Evolutionary conservation across 2,888 invertebrate genomes (phyloP).

Genomic region (Drosophila ezoana): DNA sequence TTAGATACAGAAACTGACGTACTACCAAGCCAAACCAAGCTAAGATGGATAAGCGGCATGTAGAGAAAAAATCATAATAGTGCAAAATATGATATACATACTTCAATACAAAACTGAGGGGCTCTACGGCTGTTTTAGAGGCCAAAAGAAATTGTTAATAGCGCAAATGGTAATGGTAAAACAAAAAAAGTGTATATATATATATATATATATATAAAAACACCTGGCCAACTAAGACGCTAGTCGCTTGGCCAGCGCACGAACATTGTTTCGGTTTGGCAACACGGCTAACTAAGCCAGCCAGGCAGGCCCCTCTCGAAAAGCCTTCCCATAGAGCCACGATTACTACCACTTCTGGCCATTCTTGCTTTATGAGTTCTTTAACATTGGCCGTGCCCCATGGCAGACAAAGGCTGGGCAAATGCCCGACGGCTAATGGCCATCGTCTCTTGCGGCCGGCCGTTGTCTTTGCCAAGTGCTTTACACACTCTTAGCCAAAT

Average conservation of each 20-base stretch:
- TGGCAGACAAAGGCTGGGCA: constrained; percentile 50
- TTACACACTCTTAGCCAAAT: constrained; percentile 52
- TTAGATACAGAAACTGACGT: constrained; percentile 18
- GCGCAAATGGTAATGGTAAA: constrained; percentile 64
- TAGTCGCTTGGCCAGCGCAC: constrained; percentile 46
- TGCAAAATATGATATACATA: constrained; percentile 58
- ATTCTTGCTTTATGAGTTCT: constrained; percentile 68
- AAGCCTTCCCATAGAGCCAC: constrained; percentile 42
- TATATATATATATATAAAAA: constrained; percentile 27
- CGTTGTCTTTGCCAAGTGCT: constrained; percentile 42
- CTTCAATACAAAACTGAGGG: constrained; percentile 16
- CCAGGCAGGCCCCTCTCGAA: constrained; percentile 45
- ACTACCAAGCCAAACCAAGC: constrained; percentile 12
- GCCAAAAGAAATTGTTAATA: constrained; percentile 79
- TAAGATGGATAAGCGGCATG: constrained; percentile 27
- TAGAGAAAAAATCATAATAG: constrained; percentile 56
- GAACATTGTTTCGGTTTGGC: constrained; percentile 66
- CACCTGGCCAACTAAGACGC: constrained; percentile 74
- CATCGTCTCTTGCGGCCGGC: constrained; percentile 29
- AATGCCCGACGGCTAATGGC: constrained; percentile 67
- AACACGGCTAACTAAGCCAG: constrained; percentile 34
- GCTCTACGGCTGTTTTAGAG: constrained; percentile 38
- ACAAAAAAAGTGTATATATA: constrained; percentile 34
- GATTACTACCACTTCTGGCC: constrained; percentile 28
- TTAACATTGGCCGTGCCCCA: constrained; percentile 66